Evolutionary conservation across 1,140 invertebrate genomes (phyloP), one percentile per base, ranked within the genome.

Genomic region (Caenorhabditis inopinata): DNA sequence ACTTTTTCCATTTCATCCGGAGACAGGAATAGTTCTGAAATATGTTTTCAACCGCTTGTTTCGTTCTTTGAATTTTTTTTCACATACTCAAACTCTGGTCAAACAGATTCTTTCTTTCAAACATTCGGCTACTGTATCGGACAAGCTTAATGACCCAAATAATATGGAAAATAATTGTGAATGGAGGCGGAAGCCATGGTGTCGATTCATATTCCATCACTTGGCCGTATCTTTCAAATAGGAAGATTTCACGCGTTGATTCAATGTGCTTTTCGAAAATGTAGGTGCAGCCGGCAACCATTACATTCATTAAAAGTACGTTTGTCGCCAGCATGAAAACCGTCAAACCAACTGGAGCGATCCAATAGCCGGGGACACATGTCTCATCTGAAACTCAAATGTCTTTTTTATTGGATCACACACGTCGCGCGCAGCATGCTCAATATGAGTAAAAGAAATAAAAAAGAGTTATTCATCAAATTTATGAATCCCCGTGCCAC

Each of bases 181-280:
- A 91, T 0, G 96, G 96, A 1, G 96, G 96, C 7, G 96, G 96
- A 75, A 98, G 90, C 9, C 96, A 93, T 0, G 96, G 96, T 84
- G 96, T 96, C 86, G 95, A 93, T 90, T 98, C 96, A 88, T 98
- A 98, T 87, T 98, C 96, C 93, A 98, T 96, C 11, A 98, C 96
- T 74, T 98, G 94, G 25, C 94, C 94, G 90, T 97, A 99, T 76
- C 96, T 91, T 91, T 98, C 96, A 88, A 97, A 98, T 93, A 97
- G 97, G 96, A 96, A 99, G 1, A 98, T 94, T 92, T 97, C 93
- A 89, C 96, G 93, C 47, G 96, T 95, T 81, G 96, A 93, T 80
- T 94, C 93, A 91, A 96, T 96, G 79, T 96, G 95, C 90, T 95
- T 93, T 84, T 94, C 94, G 90, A 97, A 99, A 82, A 98, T 97